Evolutionary conservation across 2,113 vertebrate genomes (phyloP).

Genomic region (Neopipo cinnamomea): DNA sequence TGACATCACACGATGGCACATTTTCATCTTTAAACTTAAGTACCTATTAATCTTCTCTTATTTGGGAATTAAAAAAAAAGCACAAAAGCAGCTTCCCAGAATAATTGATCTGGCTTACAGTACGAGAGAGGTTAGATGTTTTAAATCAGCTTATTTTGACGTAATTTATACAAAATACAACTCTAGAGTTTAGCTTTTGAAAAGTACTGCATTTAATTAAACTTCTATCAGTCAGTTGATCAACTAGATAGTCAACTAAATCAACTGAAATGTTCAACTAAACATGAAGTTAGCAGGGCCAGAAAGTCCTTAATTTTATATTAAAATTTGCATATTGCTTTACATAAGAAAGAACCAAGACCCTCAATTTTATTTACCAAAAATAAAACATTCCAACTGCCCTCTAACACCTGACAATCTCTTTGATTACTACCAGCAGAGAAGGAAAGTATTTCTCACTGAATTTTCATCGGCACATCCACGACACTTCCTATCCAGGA

Average conservation of each 20-base stretch:
- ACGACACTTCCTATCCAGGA: neutral
- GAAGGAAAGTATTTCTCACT: neutral
- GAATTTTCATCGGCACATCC: neutral
- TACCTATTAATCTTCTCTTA: constrained; percentile 24
- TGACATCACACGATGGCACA: neutral
- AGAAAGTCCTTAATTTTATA: constrained; percentile 3
- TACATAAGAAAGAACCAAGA: neutral
- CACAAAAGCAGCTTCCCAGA: constrained; percentile 1
- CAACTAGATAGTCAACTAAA: constrained; percentile 46
- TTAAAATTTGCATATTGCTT: constrained; percentile 37
- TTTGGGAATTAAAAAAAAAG: neutral
- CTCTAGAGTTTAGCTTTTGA: neutral
- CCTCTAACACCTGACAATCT: neutral
- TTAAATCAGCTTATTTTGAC: constrained; percentile 50
- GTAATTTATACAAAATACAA: constrained; percentile 19
- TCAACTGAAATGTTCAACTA: constrained; percentile 19
- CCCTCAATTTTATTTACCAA: neutral
- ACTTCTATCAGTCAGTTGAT: constrained; percentile 26
- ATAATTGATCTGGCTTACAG: constrained; percentile 35
- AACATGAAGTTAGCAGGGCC: neutral
- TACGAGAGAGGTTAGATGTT: neutral
- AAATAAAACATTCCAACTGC: constrained; percentile 8
- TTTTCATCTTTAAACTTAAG: constrained; percentile 9
- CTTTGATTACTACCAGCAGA: neutral
- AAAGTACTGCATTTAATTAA: constrained; percentile 35